phyloP scores from a whole-genome alignment of 2,888 invertebrate species.

The Exephanes ischioxanthus region DNA sequence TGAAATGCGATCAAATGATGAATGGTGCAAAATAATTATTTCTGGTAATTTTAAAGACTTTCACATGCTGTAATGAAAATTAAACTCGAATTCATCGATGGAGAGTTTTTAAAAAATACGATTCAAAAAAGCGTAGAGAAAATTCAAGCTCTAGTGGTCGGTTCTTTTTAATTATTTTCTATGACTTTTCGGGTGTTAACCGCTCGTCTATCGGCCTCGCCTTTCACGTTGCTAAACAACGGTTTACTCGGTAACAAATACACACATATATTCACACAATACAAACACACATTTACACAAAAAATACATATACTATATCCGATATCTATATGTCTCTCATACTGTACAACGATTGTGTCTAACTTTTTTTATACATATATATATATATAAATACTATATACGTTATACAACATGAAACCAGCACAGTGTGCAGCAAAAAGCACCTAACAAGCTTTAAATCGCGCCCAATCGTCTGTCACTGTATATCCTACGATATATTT shows the following conservation, averaged over 20 bases:
- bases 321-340: slow-evolving; percentile 65
- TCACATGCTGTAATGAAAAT: neutral
- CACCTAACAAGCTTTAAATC: slow-evolving; percentile 67
- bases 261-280: slow-evolving; percentile 48
- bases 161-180: neutral
- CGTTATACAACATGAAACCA: slow-evolving; percentile 65
- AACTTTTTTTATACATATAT: slow-evolving; percentile 44
- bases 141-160: neutral
- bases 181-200: neutral
- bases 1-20: neutral
- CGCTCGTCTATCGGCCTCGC: slow-evolving; percentile 13
- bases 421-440: slow-evolving; percentile 81
- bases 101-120: neutral
- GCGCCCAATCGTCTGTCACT: slow-evolving; percentile 72
- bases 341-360: slow-evolving; percentile 75
- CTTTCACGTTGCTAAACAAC: slow-evolving; percentile 20
- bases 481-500: slow-evolving; percentile 46
- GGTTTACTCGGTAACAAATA: slow-evolving; percentile 8
- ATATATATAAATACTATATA: slow-evolving; percentile 46
- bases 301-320: slow-evolving; percentile 50
- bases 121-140: neutral
- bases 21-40: neutral
- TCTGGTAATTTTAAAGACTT: neutral
- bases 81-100: neutral
- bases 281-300: slow-evolving; percentile 47